Base-by-base conservation (phyloP, 2,113 vertebrate genomes). In the Epinephelus cyanopodus region DNA sequence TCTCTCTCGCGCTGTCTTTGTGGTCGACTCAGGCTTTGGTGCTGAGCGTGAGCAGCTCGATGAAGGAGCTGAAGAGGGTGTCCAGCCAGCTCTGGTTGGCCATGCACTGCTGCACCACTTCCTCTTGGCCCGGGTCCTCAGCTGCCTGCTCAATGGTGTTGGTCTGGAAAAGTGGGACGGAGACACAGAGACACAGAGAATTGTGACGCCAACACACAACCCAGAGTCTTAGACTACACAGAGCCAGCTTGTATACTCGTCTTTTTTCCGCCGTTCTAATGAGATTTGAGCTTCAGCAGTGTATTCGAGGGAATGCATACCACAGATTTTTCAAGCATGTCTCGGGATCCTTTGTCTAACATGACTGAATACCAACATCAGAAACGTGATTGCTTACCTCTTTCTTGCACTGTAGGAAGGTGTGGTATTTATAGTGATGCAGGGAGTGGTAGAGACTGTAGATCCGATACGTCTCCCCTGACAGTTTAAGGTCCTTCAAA, bases 61-160 rank as follows among this genome's bases (percentile, higher is more conserved):
- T 96, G 94, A 97, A 98, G 86, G 97, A 97, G 92, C 96, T 93
- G 81, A 97, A 97, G 68, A 97, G 96, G 65, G 96, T 97, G 87
- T 98, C 97, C 72, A 98, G 94, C 97, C 97, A 98, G 11, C 96
- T 96, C 93, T 97, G 97, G 92, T 98, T 98, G 87, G 97, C 95
- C 97, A 98, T 98, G 89, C 97, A 98, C 95, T 98, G 97, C 94
- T 98, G 97, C 64, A 98, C 97, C 74, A 98, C 97, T 88, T 98
- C 97, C 93, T 98, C 97, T 92, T 98, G 97, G 10, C 97, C 97
- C 5, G 97, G 95, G 92, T 98, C 97, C 87, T 97, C 97, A 0
- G 96, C 95, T 3, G 96, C 96, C 81, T 97, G 96, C 92, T 97
- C 97, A 50, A 98, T 97, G 81, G 95, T 96, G 93, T 97, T 95